Evolutionary conservation across 2,888 invertebrate species (phyloP), one percentile per base, ranked within the genome.

Genomic region (Atrina japonica): DNA sequence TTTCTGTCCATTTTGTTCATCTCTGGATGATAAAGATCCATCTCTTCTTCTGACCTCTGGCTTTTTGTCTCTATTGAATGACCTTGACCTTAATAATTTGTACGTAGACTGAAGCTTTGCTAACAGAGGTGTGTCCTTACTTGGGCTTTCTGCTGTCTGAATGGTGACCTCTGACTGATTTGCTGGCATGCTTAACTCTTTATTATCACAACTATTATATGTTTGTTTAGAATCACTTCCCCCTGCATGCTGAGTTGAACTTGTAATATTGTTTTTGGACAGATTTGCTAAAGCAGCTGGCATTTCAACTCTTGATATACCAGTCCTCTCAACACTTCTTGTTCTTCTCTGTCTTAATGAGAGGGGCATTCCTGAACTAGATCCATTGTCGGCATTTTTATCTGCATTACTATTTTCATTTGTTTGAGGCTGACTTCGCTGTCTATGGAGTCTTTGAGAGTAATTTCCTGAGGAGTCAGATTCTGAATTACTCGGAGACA

Each of bases 71-170:
- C 60, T 30, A 21, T 60, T 60, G 18, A 60, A 60, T 45, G 60
- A 60, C 21, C 67, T 27, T 14, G 67, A 60, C 18, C 67, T 43
- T 41, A 67, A 53, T 27, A 67, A 40, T 67, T 60, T 67, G 35
- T 67, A 67, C 5, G 67, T 67, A 9, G 67, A 67, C 25, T 67
- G 60, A 14, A 67, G 29, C 53, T 67, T 67, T 40, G 67, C 67
- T 23, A 67, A 49, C 25, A 67, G 11, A 27, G 65, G 47, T 27
- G 25, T 66, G 18, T 55, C 65, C 29, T 60, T 67, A 6, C 60
- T 60, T 45, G 60, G 49, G 21, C 43, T 43, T 16, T 43, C 25
- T 27, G 43, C 60, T 21, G 16, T 60, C n/a, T 60, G 60, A 40
- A 60, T 60, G 29, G 60, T 67, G 7, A 60, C 43, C 55, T 60